Evolutionary conservation across 2,888 invertebrate genomes (phyloP).

Genomic region (Sesia apiformis): DNA sequence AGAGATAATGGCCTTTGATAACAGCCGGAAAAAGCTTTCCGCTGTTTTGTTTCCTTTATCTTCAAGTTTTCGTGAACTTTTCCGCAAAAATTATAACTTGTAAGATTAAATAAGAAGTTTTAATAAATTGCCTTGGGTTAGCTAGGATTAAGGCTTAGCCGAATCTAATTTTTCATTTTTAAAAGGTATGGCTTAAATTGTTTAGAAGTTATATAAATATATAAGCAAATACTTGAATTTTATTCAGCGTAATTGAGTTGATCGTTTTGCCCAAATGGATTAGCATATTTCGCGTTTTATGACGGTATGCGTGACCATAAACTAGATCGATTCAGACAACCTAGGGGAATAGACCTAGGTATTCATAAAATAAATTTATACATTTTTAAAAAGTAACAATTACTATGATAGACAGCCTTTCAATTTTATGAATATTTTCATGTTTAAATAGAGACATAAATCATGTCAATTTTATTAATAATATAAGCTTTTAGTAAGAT

Average conservation of each 20-base stretch:
- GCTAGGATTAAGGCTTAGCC: constrained; percentile 48
- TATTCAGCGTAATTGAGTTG: background rate
- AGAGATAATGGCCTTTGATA: constrained; percentile 71
- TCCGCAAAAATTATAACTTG: constrained; percentile 69
- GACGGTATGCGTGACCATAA: no score
- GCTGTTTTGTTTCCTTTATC: constrained; percentile 72
- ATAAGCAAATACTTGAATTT: background rate
- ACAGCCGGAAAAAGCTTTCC: constrained; percentile 71
- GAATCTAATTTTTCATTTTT: constrained; percentile 30
- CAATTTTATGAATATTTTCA: no score
- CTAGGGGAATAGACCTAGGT: no score
- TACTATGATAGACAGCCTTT: no score
- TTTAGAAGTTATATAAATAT: constrained; percentile 5
- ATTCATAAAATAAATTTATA: no score
- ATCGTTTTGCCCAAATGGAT: no score
- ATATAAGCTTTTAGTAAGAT: no score
- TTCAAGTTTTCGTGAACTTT: constrained; percentile 61
- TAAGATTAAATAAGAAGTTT: constrained; percentile 68
- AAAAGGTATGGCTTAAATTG: constrained; percentile 7
- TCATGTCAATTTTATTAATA: no score
- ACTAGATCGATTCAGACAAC: no score
- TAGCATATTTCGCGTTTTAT: no score
- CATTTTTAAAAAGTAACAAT: no score
- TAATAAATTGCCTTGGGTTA: constrained; percentile 62
- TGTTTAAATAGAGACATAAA: no score